Percentiles rank a stretch among this genome's conserved stretches.
These are phyloP conservation scores for Palythoa heliodiscus DNA, from an alignment of 92 coral and sea anemone genomes.

Conservation along the genomic window DNA sequence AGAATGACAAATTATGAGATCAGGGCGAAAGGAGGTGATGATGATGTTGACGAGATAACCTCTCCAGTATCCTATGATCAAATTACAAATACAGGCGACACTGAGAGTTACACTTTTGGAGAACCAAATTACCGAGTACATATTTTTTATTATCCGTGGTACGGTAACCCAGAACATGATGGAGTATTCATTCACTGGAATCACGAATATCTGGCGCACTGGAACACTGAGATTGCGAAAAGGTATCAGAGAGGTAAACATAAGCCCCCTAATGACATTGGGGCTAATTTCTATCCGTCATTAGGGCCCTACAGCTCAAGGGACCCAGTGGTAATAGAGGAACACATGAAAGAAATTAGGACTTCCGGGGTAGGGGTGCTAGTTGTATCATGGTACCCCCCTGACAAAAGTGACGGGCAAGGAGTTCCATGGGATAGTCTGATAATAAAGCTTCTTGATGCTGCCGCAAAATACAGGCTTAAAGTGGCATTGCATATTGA, in stretches of 20 bases:
- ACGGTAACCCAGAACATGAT: constrained; percentile 84
- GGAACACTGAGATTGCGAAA: constrained; percentile 76
- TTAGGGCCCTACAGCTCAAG: constrained; percentile 93
- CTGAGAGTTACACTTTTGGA: neutral
- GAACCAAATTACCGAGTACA: constrained; percentile 87
- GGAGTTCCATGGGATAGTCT: constrained; percentile 81
- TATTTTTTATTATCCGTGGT: constrained; percentile 95
- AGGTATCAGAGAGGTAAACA: constrained; percentile 68
- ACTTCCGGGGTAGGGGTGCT: constrained; percentile 90
- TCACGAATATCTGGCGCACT: constrained; percentile 87
- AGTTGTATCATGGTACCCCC: constrained; percentile 96
- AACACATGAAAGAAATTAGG: constrained; percentile 90
- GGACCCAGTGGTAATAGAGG: constrained; percentile 72
- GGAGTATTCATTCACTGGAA: constrained; percentile 93
- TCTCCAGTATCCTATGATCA: neutral
- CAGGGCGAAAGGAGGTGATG: neutral
- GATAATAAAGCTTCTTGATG: constrained; percentile 66
- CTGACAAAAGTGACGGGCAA: constrained; percentile 82
- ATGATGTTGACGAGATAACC: neutral
- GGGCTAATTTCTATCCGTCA: constrained; percentile 90
- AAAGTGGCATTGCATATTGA: constrained; percentile 87
- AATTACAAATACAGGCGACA: neutral
- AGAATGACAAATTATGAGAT: neutral
- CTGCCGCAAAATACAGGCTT: constrained; percentile 72
- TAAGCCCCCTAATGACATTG: constrained; percentile 91